Evolutionary conservation across 1,140 invertebrate genomes (phyloP).

Genomic region (Doryteuthis pealeii): DNA sequence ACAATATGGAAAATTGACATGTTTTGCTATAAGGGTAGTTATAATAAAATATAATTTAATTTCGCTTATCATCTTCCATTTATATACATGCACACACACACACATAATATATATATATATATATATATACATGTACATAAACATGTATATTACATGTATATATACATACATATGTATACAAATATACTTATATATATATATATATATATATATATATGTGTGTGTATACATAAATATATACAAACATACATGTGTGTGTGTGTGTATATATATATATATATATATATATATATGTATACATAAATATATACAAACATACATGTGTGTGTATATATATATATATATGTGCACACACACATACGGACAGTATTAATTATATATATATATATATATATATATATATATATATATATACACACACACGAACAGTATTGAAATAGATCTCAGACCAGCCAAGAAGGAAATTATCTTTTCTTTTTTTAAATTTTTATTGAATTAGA

Average conservation of each 20-base stretch:
- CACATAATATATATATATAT: neutral
- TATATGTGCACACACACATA: neutral
- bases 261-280: neutral
- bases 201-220: neutral
- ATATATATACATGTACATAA: neutral
- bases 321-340: neutral
- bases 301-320: too few species aligned
- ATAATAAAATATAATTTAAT: too few species aligned
- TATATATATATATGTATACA: neutral
- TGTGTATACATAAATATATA: constrained; percentile 18
- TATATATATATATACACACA: neutral
- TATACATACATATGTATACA: too few species aligned
- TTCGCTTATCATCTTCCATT: too few species aligned
- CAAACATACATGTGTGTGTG: neutral
- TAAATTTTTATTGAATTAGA: too few species aligned
- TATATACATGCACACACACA: neutral
- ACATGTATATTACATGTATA: neutral
- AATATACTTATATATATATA: neutral
- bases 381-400: neutral
- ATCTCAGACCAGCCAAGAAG: too few species aligned
- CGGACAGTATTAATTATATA: neutral
- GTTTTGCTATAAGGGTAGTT: too few species aligned
- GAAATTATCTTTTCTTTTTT: too few species aligned
- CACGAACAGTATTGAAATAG: too few species aligned
- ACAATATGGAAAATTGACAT: too few species aligned